Conservation (phyloP, 2,888 invertebrate species). For the Pandemis heparana region DNA sequence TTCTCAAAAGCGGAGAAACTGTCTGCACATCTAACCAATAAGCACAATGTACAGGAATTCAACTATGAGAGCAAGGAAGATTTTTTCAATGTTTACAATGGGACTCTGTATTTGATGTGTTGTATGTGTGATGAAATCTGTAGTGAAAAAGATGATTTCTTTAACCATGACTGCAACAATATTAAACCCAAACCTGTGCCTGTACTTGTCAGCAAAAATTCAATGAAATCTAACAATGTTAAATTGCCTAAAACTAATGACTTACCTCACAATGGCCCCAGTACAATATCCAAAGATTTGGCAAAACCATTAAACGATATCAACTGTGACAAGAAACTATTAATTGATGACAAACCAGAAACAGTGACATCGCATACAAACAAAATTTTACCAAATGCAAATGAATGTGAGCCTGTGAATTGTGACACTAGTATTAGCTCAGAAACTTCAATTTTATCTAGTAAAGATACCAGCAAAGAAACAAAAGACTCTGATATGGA, state of each 20-base stretch:
- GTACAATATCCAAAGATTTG: constrained; percentile 59
- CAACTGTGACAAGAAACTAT: constrained; percentile 64
- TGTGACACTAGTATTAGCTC: constrained; percentile 68
- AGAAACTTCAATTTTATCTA: constrained; percentile 59
- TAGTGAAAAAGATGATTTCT: constrained; percentile 91
- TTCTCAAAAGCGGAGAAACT: constrained; percentile 93
- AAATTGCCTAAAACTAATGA: constrained; percentile 67
- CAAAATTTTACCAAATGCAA: constrained; percentile 55
- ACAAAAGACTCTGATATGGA: constrained; percentile 67
- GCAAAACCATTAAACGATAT: constrained; percentile 52
- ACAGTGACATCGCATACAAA: constrained; percentile 58
- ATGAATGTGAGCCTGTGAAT: constrained; percentile 58
- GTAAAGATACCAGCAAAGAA: constrained; percentile 63
- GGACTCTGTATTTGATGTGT: constrained; percentile 91
- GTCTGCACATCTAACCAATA: constrained; percentile 90
- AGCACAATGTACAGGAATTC: constrained; percentile 91
- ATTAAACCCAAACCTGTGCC: constrained; percentile 81
- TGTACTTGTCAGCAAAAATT: constrained; percentile 78
- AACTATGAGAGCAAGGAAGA: constrained; percentile 89
- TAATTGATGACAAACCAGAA: constrained; percentile 62
- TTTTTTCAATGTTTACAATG: constrained; percentile 87
- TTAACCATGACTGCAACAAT: constrained; percentile 89
- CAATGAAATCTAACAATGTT: constrained; percentile 68
- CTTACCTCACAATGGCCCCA: constrained; percentile 65
- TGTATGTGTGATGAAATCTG: constrained; percentile 93